phyloP scores from a whole-genome alignment of 2,888 invertebrate species.

The Cyrtodaria siliqua region DNA sequence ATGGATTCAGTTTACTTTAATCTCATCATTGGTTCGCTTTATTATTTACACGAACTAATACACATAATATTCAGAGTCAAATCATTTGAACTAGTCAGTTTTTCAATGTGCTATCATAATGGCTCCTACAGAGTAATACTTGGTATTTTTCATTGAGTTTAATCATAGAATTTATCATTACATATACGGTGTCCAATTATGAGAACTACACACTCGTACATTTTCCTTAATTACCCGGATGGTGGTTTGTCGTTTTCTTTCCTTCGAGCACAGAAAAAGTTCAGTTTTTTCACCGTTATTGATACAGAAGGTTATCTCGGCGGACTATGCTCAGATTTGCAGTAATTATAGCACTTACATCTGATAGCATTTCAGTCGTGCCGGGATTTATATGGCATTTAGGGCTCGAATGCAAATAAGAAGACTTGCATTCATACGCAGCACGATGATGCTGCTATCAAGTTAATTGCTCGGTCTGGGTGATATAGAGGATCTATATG shows the following conservation, averaged over 20 bases:
- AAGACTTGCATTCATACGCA: conserved; percentile 60
- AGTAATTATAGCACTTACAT: conserved; percentile 67
- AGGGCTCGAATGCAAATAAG: conserved; percentile 34
- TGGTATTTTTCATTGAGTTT: conserved; percentile 60
- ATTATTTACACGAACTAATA: conserved; percentile 37
- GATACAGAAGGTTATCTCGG: conserved; percentile 74
- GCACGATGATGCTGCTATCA: conserved; percentile 72
- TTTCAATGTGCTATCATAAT: conserved; percentile 54
- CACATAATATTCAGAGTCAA: conserved; percentile 50
- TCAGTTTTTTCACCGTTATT: conserved; percentile 78
- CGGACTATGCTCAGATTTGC: conserved; percentile 71
- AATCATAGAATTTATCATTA: conserved; percentile 60
- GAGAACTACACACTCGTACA: conserved; percentile 66
- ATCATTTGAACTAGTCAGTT: conserved; percentile 37
- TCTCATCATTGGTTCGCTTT: conserved; percentile 56
- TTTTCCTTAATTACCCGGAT: conserved; percentile 73
- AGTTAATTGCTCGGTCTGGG: conserved; percentile 75
- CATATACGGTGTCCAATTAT: conserved; percentile 29
- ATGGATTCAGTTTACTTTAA: conserved; percentile 44
- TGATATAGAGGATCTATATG: conserved; percentile 64
- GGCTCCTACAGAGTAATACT: conserved; percentile 60
- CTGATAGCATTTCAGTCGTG: conserved; percentile 73
- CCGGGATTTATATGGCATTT: conserved; percentile 73
- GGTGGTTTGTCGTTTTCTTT: conserved; percentile 77
- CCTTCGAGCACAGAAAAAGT: conserved; percentile 69